phyloP scores from a whole-genome alignment of 1,140 invertebrate species.

The Papilio polyxenes region DNA sequence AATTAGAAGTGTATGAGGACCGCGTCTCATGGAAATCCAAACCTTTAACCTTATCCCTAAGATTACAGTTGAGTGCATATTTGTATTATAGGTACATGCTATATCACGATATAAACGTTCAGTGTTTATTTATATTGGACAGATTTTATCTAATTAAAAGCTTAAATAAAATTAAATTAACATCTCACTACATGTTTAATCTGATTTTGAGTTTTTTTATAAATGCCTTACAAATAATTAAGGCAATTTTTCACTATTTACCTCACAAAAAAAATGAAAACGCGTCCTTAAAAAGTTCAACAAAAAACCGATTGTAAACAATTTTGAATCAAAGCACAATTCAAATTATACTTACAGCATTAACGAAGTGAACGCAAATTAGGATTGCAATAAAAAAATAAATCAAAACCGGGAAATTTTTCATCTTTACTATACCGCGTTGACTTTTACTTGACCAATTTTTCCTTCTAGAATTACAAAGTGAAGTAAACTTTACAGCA shows the following conservation, averaged over 20 bases:
- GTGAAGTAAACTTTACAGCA: neutral
- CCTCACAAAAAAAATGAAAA: too few species aligned
- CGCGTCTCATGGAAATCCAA: neutral
- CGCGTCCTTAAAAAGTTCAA: neutral
- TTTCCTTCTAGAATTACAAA: neutral
- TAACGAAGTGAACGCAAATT: slow-evolving; percentile 39
- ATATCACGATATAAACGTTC: too few species aligned
- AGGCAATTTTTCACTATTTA: neutral
- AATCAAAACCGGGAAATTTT: neutral
- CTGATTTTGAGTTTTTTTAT: neutral
- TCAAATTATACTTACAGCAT: slow-evolving; percentile 48
- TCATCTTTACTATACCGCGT: neutral
- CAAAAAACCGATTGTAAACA: slow-evolving; percentile 42
- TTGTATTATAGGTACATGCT: too few species aligned
- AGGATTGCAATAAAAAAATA: slow-evolving; percentile 33
- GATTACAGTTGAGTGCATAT: too few species aligned
- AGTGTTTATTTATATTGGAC: too few species aligned
- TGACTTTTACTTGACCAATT: neutral
- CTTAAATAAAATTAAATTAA: neutral
- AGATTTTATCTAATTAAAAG: too few species aligned
- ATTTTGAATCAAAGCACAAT: neutral
- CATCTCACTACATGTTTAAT: neutral
- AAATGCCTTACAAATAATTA: neutral
- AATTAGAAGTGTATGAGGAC: neutral
- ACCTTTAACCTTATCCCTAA: too few species aligned